These are phyloP conservation scores for Lepus americanus DNA, from an alignment of 2,113 vertebrate species.

Conservation along the genomic window DNA sequence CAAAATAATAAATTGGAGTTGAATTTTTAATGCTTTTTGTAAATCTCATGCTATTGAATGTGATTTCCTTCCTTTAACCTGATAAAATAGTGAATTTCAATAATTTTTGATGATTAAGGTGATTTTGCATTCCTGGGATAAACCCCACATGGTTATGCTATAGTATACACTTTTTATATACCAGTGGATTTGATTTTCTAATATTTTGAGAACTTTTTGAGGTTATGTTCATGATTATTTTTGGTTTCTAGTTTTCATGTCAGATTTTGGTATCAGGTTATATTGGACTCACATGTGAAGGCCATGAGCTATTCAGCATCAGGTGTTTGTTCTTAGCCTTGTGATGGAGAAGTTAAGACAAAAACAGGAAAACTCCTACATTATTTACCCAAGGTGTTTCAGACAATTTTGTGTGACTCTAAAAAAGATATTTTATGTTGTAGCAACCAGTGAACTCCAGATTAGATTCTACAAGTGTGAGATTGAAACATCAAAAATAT, in stretches of 20 bases:
- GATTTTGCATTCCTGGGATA: neutral
- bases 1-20: neutral
- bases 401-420: neutral
- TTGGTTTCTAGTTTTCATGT: neutral
- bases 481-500: neutral
- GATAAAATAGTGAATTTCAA: neutral
- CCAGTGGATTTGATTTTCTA: neutral
- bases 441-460: neutral
- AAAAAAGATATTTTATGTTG: neutral
- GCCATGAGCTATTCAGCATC: neutral
- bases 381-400: neutral
- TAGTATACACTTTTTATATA: neutral
- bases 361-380: neutral
- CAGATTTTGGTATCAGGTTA: neutral
- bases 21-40: constrained; percentile 10
- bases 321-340: neutral
- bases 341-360: neutral
- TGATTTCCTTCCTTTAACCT: neutral
- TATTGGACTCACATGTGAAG: neutral
- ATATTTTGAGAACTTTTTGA: neutral
- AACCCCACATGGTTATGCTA: neutral
- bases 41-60: neutral
- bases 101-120: constrained; percentile 14
- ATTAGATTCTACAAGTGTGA: neutral
- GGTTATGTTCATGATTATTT: neutral